Base-by-base conservation (phyloP, 2,797 vertebrate species). In the Allobates femoralis region DNA sequence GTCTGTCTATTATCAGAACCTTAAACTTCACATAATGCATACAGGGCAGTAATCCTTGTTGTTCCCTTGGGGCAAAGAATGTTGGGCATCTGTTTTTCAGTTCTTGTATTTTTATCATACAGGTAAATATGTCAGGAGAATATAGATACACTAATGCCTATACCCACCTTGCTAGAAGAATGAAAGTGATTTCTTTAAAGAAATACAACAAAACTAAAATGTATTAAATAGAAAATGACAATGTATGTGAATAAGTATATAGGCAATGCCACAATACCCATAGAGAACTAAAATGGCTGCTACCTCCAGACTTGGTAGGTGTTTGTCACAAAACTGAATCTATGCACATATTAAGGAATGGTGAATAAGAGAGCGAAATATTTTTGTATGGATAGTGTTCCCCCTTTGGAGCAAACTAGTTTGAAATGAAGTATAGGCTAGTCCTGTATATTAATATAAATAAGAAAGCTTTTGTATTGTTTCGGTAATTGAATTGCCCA, bases 341-440 rank as follows among this genome's bases (percentile, higher is more conserved):
- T 83, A 83, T 83, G 81, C 81, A 83, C 81, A 21, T 15, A 71
- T 15, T 55, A 71, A 73, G 11, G 53, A 73, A 73, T 28, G 51
- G 80, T 58, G 80, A 11, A 30, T 6, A 37, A 81, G 16, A 71
- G 66, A 82, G 32, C 5, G 21, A 37, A 67, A 71, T 82, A 82
- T 82, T 82, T 82, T 82, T 82, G n/a, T 83, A 83, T 82, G 23
- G 15, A 53, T 37, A 12, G 2, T 18, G 16, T 26, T 83, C 37
- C 67, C 7, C 53, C 18, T 60, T 26, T 58, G 21, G 16, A 71
- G 5, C 37, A 74, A 74, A 32, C 46, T 80, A 81, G 26, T 53
- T 23, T 55, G 55, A 55, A 69, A 10, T 55, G 21, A 69, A 81
- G 55, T 16, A 23, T n/a, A 78, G 55, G 19, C 76, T 41, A 78